Evolutionary conservation across 2,888 invertebrate genomes (phyloP), one percentile per base, ranked within the genome.

Genomic region (Euphydryas editha): DNA sequence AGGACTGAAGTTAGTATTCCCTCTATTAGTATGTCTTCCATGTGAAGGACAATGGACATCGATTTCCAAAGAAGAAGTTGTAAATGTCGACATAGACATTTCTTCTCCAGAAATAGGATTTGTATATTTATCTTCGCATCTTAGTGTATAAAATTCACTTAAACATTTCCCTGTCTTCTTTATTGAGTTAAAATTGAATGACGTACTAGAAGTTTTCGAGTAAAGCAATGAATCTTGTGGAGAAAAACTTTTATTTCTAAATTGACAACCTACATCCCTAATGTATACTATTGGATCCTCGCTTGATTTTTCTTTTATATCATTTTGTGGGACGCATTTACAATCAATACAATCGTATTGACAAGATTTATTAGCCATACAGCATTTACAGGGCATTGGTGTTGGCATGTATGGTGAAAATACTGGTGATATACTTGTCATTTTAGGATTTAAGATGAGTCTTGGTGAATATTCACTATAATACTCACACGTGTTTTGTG

Each of bases 241-340:
- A 2, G 77, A 75, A 68, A 68, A 73, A 15, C 37, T 75, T 75
- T 83, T 86, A 64, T 79, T 81, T 69, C 80, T 76, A 71, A 90
- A 90, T 70, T 92, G 92, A 72, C 91, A 92, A 7, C 90, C 91
- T 10, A 91, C 91, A 70, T 92, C 90, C 76, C 91, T 84, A 42
- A 92, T 87, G 66, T 84, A 91, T 69, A 91, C 76, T 15, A 91
- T 77, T 1, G 79, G 81, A 37, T 87, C 84, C 57, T 80, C 83
- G 0, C 69, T 73, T 6, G 20, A 54, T 46, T 15, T 69, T 13
- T 66, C 64, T 59, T 56, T 56, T 13, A 21, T 15, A n/a, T 55
- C 59, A 49, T 60, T 65, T 6, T 61, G 24, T 13, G 69, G 59
- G 39, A 66, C 59, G 59, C 73, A 74, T 73, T 80, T 78, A 47